A percentile compares a stretch with the other conserved stretches of the same genome.
Evolutionary conservation across 2,797 vertebrate genomes (phyloP).

Genomic region (Heliangelus exortis): DNA sequence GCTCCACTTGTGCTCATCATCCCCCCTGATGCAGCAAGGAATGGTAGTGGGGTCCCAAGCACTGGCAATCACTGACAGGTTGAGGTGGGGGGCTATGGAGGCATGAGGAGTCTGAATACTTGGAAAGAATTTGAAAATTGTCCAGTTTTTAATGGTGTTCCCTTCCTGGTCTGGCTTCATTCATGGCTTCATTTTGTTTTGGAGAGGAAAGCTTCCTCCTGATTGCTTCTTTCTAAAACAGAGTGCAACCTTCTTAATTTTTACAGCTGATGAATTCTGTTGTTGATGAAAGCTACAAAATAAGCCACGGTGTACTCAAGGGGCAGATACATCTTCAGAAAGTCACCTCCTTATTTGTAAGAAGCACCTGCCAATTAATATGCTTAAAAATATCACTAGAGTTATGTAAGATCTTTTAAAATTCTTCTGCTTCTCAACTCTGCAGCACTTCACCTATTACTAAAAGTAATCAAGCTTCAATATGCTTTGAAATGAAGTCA

Average conservation of each 20-base stretch:
- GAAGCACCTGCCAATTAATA: constrained; percentile 61
- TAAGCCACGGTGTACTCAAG: neutral
- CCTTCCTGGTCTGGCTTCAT: neutral
- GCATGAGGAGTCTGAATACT: neutral
- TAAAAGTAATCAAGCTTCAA: constrained; percentile 45
- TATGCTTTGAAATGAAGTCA: constrained; percentile 51
- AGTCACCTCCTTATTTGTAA: constrained; percentile 63
- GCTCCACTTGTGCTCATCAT: neutral
- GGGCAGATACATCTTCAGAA: constrained; percentile 50
- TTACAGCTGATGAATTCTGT: neutral
- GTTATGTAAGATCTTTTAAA: constrained; percentile 57
- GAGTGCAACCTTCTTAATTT: neutral
- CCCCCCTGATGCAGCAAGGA: neutral
- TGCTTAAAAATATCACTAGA: constrained; percentile 59
- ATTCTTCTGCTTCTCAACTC: constrained; percentile 42
- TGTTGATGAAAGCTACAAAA: constrained; percentile 4
- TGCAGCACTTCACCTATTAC: constrained; percentile 49
- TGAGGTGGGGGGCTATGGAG: too few relatives aligned
- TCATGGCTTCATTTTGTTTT: neutral
- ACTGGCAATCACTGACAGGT: neutral
- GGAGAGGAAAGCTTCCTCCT: neutral
- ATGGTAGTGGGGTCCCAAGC: neutral
- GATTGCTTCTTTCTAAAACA: neutral
- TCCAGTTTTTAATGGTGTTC: neutral
- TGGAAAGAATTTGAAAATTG: neutral